Percentiles rank a stretch among this genome's conserved stretches.
Conservation (phyloP, 2,888 invertebrate genomes). For the Cheilosia grossa region DNA sequence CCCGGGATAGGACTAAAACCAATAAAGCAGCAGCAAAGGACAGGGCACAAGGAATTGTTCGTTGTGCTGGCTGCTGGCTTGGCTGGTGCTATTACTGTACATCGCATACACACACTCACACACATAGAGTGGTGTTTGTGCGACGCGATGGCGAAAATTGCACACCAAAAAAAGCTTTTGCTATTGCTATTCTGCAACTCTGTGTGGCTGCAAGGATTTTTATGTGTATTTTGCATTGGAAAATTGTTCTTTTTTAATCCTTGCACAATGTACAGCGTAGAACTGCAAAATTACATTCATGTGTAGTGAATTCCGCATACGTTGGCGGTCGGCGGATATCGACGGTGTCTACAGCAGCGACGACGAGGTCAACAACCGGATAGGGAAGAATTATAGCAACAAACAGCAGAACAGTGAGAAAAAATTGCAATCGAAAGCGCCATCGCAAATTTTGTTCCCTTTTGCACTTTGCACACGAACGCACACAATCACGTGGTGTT, state of each 20-base stretch:
- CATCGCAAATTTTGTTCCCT: slow-evolving; percentile 67
- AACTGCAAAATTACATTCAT: slow-evolving; percentile 63
- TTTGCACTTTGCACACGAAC: slow-evolving; percentile 55
- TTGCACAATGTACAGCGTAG: slow-evolving; percentile 35
- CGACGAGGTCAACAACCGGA: slow-evolving; percentile 71
- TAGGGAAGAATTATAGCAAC: slow-evolving; percentile 62
- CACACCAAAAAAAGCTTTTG: slow-evolving; percentile 57
- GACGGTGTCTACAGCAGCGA: slow-evolving; percentile 45
- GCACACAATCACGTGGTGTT: slow-evolving; percentile 2
- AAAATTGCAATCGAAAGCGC: slow-evolving; percentile 72
- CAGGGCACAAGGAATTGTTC: slow-evolving; percentile 67
- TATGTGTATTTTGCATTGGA: slow-evolving; percentile 15
- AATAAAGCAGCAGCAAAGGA: slow-evolving; percentile 74
- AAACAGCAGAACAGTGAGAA: slow-evolving; percentile 42
- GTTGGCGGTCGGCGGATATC: slow-evolving; percentile 19
- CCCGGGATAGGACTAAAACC: slow-evolving; percentile 83
- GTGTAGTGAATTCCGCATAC: slow-evolving; percentile 65
- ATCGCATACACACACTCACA: slow-evolving; percentile 32
- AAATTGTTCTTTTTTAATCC: slow-evolving; percentile 22
- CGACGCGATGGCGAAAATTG: slow-evolving; percentile 32
- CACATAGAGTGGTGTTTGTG: slow-evolving; percentile 32
- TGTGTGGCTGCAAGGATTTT: slow-evolving; percentile 65
- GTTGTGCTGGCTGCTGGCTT: slow-evolving; percentile 45
- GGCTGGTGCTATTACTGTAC: slow-evolving; percentile 64
- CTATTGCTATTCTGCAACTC: neutral